Conservation (phyloP, 1,140 invertebrate species). For the Atta cephalotes region DNA sequence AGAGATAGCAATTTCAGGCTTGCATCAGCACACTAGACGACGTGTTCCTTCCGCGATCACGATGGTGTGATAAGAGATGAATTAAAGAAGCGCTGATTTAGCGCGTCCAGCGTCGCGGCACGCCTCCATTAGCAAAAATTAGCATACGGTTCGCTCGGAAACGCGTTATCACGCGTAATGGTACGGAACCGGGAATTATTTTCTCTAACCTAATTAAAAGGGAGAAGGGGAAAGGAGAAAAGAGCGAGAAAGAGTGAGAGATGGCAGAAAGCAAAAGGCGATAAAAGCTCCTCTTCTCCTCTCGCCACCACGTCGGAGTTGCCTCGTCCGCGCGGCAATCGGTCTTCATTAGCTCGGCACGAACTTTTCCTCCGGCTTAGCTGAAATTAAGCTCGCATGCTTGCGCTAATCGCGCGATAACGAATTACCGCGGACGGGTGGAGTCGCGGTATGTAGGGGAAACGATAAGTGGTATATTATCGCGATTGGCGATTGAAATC, state of each 20-base stretch:
- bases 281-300: conserved; percentile 63
- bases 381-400: conserved; percentile 74
- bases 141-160: conserved; percentile 66
- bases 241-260: not conserved
- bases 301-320: conserved; percentile 43
- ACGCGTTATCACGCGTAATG: conserved; percentile 70
- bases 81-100: conserved; percentile 71
- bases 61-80: conserved; percentile 34
- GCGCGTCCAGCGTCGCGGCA: conserved; percentile 18
- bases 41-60: conserved; percentile 46
- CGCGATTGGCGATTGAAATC: conserved; percentile 37
- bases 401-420: conserved; percentile 73
- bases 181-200: conserved; percentile 73
- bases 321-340: conserved; percentile 63
- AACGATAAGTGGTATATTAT: conserved; percentile 17
- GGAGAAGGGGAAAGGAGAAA: not conserved
- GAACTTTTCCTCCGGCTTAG: conserved; percentile 74
- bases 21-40: conserved; percentile 40
- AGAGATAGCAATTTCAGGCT: conserved; percentile 52
- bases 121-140: conserved; percentile 72
- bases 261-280: conserved; percentile 24
- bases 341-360: conserved; percentile 73
- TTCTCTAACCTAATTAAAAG: conserved; percentile 76
- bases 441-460: not conserved
- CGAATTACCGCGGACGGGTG: conserved; percentile 65